Conservation (phyloP, 2,797 vertebrate species). For the Potorous gilbertii region DNA sequence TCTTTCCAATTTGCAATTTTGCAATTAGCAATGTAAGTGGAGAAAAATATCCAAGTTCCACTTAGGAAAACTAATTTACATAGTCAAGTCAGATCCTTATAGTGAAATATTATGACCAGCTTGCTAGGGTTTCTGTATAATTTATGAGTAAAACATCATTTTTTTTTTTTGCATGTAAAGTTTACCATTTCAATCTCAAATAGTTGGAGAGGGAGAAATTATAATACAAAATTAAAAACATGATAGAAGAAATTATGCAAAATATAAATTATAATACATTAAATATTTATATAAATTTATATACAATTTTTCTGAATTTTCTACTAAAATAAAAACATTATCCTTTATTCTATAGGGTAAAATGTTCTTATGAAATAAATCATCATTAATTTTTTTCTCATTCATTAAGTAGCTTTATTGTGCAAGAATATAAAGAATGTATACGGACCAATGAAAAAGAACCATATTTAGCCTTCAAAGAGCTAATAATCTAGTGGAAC, state of each 20-base stretch:
- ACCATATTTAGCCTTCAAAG: background rate
- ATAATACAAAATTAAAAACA: background rate
- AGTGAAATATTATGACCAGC: background rate
- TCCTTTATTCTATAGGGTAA: background rate
- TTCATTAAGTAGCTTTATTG: background rate
- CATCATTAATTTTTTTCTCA: background rate
- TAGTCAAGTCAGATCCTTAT: slow-evolving; percentile 13
- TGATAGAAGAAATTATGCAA: background rate
- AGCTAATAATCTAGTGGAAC: background rate
- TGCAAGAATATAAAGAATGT: background rate
- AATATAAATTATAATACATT: background rate
- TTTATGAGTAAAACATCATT: background rate
- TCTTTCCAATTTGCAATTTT: slow-evolving; percentile 46
- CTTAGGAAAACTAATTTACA: slow-evolving; percentile 30
- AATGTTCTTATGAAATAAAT: background rate
- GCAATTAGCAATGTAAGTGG: slow-evolving; percentile 28
- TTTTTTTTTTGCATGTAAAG: background rate
- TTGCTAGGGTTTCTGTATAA: background rate
- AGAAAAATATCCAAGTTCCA: background rate
- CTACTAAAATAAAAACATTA: background rate
- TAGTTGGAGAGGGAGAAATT: background rate
- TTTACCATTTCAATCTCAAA: background rate
- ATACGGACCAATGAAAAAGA: background rate
- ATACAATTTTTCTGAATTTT: background rate
- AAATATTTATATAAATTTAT: background rate